phyloP scores from a whole-genome alignment of 2,113 vertebrate species.

The Oncorhynchus nerka region DNA sequence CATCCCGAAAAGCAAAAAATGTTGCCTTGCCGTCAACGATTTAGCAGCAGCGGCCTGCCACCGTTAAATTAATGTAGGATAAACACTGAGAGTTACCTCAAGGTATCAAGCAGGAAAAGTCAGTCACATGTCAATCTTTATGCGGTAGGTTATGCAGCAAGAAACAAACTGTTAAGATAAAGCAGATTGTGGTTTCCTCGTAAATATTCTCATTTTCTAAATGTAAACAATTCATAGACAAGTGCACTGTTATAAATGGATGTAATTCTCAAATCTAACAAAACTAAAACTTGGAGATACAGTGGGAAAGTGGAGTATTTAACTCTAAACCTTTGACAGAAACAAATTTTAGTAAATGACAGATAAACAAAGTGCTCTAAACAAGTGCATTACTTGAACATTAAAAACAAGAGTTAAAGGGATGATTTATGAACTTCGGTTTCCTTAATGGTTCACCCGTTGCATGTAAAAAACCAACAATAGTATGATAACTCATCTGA shows the following conservation, averaged over 20 bases:
- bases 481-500: background rate
- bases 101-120: constrained; percentile 11
- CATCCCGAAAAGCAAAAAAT: too few species aligned
- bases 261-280: background rate
- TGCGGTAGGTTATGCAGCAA: constrained; percentile 13
- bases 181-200: background rate
- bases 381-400: background rate
- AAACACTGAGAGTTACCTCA: background rate
- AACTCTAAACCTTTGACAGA: background rate
- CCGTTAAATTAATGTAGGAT: too few species aligned
- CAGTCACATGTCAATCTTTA: constrained; percentile 20
- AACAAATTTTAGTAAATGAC: background rate
- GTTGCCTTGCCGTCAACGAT: too few species aligned
- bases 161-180: constrained; percentile 6
- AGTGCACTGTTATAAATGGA: background rate
- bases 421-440: constrained; percentile 17
- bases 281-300: background rate
- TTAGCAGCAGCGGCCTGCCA: too few species aligned
- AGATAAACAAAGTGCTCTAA: constrained; percentile 11
- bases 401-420: constrained; percentile 25
- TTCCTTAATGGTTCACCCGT: background rate
- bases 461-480: background rate
- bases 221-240: constrained; percentile 34
- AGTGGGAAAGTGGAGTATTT: background rate
- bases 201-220: background rate